Evolutionary conservation across 2,113 vertebrate genomes (phyloP).

Genomic region (Bagarius yarrelli): DNA sequence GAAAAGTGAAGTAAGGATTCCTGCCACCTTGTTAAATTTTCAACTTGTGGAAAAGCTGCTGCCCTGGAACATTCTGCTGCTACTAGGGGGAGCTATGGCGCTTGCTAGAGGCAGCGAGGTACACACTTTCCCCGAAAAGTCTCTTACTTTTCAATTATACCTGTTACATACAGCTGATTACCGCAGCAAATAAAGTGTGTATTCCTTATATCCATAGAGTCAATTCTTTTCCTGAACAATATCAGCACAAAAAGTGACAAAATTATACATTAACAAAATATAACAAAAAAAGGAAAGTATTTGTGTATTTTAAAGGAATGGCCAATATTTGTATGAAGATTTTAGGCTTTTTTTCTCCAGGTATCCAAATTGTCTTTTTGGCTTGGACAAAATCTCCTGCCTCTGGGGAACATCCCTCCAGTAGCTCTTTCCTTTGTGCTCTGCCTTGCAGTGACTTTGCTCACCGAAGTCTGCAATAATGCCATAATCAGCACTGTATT

Average conservation of each 20-base stretch:
- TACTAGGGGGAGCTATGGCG: constrained; percentile 90
- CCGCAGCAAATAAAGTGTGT: neutral
- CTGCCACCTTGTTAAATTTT: constrained; percentile 78
- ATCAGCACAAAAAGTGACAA: neutral
- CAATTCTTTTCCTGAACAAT: neutral
- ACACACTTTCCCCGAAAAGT: neutral
- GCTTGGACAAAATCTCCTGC: constrained; percentile 77
- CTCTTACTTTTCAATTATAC: neutral
- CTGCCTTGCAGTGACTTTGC: constrained; percentile 74
- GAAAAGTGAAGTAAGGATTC: constrained; percentile 55
- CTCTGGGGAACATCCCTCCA: constrained; percentile 73
- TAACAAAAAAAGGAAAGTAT: neutral
- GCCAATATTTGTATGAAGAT: neutral
- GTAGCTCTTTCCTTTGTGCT: constrained; percentile 75
- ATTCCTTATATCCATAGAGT: neutral
- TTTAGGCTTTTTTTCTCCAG: constrained; percentile 61
- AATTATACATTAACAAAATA: neutral
- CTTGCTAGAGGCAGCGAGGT: constrained; percentile 90
- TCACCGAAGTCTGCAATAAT: constrained; percentile 91
- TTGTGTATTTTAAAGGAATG: neutral
- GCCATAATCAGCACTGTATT: constrained; percentile 90
- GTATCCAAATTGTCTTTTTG: constrained; percentile 77
- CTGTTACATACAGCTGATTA: neutral
- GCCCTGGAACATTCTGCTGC: constrained; percentile 88
- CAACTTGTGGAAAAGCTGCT: constrained; percentile 75